Evolutionary conservation across 2,888 invertebrate species (phyloP), one percentile per base, ranked within the genome.

Genomic region (Erebia ligea): DNA sequence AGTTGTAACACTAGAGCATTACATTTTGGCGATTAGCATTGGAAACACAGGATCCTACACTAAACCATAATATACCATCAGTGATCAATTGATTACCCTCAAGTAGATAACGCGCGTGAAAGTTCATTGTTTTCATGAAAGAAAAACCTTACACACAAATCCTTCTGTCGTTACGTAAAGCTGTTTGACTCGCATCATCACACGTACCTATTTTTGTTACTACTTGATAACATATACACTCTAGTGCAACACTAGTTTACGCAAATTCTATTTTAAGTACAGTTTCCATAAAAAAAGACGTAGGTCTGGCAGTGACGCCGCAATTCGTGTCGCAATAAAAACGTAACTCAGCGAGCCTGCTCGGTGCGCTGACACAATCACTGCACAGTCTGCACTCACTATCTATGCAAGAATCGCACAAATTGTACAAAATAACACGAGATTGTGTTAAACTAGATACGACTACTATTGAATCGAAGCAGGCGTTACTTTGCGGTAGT

Each of bases 301-400:
- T 62, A 19, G 13, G 52, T 40, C 34, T 54, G 64, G 40, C 52
- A 64, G 40, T 54, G 13, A 34, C 34, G 34, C 54, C 45, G 45
- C 48, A 19, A 63, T 21, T 21, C 1, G 15, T 63, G 62, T 63
- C 64, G 64, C 54, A 64, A 54, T 64, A 54, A 64, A 64, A 64
- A 64, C 64, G 52, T 64, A 40, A 13, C 64, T 17, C 10, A 40
- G 34, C 19, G 52, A 64, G 54, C 64, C 64, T 64, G 75, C 77
- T 50, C 66, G 57, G 56, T 67, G 59, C 66, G 56, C 58, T 68
- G 68, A 50, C 74, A 64, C 64, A 64, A 54, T 64, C 67, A 70
- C 73, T 62, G 65, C 73, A 67, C 71, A 73, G 52, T 52, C 15
- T 59, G 45, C 70, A 56, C 65, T 25, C 25, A 13, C 52, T 52